These are phyloP conservation scores for Epizoanthus fatuus DNA, from an alignment of 92 coral and sea anemone species.

Conservation along the genomic window DNA sequence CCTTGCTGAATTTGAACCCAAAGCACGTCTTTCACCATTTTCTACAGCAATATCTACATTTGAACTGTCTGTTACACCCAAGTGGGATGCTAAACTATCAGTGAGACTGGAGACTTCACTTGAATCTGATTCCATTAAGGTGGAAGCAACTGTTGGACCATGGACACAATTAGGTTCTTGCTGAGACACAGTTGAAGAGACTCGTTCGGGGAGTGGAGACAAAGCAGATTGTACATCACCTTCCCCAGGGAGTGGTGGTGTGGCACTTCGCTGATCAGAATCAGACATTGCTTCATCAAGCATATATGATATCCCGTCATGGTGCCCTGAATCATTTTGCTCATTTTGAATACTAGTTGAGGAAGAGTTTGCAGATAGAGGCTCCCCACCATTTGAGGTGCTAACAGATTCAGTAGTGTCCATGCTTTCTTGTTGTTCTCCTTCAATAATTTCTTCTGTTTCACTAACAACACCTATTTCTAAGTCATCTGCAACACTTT, in stretches of 20 bases:
- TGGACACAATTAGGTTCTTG: slow-evolving; percentile 19
- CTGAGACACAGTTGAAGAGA: slow-evolving; percentile 31
- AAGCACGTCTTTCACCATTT: neutral
- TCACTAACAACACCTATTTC: slow-evolving; percentile 49
- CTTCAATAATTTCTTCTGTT: slow-evolving; percentile 48
- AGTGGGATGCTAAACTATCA: neutral
- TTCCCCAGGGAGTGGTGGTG: slow-evolving; percentile 37
- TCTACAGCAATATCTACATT: neutral
- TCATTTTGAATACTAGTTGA: slow-evolving; percentile 20
- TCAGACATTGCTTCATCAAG: slow-evolving; percentile 28
- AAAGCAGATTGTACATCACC: slow-evolving; percentile 37
- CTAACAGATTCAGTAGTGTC: slow-evolving; percentile 55
- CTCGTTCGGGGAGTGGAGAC: slow-evolving; percentile 32
- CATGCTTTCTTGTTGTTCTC: slow-evolving; percentile 67
- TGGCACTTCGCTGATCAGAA: slow-evolving; percentile 24
- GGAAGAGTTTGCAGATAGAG: slow-evolving; percentile 41
- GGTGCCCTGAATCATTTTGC: neutral
- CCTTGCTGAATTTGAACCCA: neutral
- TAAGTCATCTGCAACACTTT: slow-evolving; percentile 42
- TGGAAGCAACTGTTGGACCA: slow-evolving; percentile 46
- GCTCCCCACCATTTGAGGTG: slow-evolving; percentile 43
- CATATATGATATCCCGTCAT: slow-evolving; percentile 18
- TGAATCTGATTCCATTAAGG: slow-evolving; percentile 34
- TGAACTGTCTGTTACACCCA: neutral
- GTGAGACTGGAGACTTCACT: neutral